A percentile compares a stretch with the other conserved stretches of the same genome.
These are phyloP conservation scores for Pao palembangensis DNA, from an alignment of 2,113 vertebrate species.

Conservation along the genomic window DNA sequence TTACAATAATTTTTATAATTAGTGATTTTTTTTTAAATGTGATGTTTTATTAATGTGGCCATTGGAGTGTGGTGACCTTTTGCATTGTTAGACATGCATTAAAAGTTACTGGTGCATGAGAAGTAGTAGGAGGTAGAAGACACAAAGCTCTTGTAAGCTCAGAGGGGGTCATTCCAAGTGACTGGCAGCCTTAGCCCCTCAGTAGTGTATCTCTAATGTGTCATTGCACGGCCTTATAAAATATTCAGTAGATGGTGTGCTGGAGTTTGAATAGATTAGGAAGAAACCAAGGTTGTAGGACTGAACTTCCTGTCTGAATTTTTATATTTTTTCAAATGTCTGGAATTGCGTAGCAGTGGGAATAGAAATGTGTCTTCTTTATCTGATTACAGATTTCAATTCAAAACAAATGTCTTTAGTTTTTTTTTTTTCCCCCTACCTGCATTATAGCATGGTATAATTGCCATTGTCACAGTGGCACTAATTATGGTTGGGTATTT, in stretches of 20 bases:
- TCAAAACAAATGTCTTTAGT: no score
- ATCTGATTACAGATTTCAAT: no score
- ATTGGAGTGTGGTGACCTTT: not conserved
- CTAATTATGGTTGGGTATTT: no score
- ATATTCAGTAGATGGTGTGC: constrained; percentile 58
- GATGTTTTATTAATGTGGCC: not conserved
- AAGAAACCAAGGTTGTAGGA: constrained; percentile 5
- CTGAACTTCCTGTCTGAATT: no score
- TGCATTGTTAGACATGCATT: not conserved
- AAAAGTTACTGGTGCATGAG: not conserved
- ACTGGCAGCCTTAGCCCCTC: constrained; percentile 39
- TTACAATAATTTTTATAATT: no score
- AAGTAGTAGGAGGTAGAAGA: constrained; percentile 7
- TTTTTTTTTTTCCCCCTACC: no score
- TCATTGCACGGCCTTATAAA: constrained; percentile 60
- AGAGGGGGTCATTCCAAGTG: constrained; percentile 36
- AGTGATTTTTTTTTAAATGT: not conserved
- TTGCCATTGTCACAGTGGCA: no score
- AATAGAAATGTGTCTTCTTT: no score
- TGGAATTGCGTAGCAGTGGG: no score
- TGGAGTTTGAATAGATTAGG: constrained; percentile 36
- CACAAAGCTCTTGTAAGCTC: constrained; percentile 4
- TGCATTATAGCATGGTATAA: no score
- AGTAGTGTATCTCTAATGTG: constrained; percentile 53
- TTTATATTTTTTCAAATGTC: no score